Evolutionary conservation across 2,113 vertebrate species (phyloP), one percentile per base, ranked within the genome.

Genomic region (Turdus rufiventris): DNA sequence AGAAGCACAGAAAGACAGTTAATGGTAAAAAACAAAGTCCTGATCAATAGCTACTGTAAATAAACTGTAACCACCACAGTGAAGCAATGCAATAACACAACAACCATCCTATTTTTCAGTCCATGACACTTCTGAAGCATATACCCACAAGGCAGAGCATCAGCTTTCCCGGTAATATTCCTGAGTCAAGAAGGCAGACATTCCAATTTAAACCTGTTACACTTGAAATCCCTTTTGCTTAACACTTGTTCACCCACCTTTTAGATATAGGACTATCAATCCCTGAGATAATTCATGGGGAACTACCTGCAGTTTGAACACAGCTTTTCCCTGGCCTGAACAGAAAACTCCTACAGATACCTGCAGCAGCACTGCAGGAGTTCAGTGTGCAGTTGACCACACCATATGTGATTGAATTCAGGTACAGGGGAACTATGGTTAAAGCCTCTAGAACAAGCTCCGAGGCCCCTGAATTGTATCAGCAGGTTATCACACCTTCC

Each of bases 221-320:
- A 95, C 87, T 58, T 93, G 91, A 96, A 88, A 88, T 88, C 75
- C 34, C 56, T 91, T 96, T 73, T 87, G 42, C 73, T 84, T 67
- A 84, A 36, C 56, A 47, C n/a, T 91, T 91, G 31, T 76, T 91
- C 47, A 70, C 36, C 9, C 45, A 78, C 54, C 51, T 86, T 93
- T 81, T 77, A 75, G n/a, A 81, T 94, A 53, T 29, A 89, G 47
- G n/a, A 34, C 72, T 96, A 62, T 75, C 88, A 88, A 62, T 88
- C 90, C 71, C 62, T 66, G 34, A n/a, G 91, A 24, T 20, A 93
- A 82, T 47, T 83, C 66, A 92, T 53, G 81, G 72, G 48, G 67
- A 94, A 83, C 57, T 66, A 75, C 53, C 29, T 81, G 18, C 58
- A 77, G 60, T 36, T 66, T 71, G 66, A 79, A 26, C 38, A 42